These are phyloP conservation scores for Micrastur ruficollis DNA, from an alignment of 2,797 vertebrate genomes.

Conservation along the genomic window DNA sequence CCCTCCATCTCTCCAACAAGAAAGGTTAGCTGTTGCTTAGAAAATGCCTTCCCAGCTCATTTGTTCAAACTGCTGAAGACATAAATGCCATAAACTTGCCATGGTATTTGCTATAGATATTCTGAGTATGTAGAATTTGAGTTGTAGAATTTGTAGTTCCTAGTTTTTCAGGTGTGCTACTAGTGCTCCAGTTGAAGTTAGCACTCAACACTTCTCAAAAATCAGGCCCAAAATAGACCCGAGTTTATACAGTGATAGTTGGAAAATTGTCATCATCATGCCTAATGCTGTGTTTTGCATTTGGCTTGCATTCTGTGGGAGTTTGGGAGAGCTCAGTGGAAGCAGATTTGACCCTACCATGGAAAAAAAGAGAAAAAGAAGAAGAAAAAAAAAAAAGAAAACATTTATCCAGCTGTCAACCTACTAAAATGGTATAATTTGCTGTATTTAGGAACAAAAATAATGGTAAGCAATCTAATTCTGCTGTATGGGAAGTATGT, in stretches of 20 bases:
- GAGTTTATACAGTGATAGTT: neutral
- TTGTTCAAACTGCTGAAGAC: neutral
- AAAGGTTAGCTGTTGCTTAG: neutral
- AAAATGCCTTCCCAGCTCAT: neutral
- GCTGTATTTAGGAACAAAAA: neutral
- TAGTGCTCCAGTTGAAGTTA: neutral
- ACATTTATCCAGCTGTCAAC: slow-evolving; percentile 11
- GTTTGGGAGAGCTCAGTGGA: neutral
- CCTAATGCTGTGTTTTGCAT: neutral
- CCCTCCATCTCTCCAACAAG: neutral
- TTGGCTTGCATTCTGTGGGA: neutral
- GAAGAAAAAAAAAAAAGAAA: neutral
- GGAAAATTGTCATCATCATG: neutral
- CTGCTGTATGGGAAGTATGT: neutral
- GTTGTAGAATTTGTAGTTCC: neutral
- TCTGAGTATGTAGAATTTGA: neutral
- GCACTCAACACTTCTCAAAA: neutral
- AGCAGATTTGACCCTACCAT: neutral
- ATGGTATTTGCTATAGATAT: neutral
- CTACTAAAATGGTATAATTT: neutral
- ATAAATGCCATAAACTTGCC: neutral
- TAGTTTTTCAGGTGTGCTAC: neutral
- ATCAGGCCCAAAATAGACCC: neutral
- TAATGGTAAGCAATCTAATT: neutral
- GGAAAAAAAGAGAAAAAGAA: neutral